A percentile compares a stretch with the other conserved stretches of the same genome.
These are phyloP conservation scores for Drosophila yakuba DNA, from an alignment of 1,140 invertebrate species.

Conservation along the genomic window DNA sequence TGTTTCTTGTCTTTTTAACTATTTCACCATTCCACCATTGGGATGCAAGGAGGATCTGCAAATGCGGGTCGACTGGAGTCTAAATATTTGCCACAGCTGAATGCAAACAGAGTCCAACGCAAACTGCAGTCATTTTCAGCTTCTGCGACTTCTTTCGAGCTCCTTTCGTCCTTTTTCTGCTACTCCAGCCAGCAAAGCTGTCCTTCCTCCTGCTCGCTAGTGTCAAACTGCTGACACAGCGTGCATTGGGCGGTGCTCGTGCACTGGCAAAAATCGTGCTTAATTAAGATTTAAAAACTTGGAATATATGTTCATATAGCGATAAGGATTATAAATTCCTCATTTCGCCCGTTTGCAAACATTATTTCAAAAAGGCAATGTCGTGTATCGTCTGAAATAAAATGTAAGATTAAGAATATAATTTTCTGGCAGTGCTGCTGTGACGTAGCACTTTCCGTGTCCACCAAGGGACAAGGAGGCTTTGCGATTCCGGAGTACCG, in stretches of 20 bases:
- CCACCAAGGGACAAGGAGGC: neutral
- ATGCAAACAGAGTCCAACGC: slow-evolving; percentile 30
- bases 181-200: neutral
- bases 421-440: slow-evolving; percentile 2
- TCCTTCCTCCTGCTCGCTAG: neutral
- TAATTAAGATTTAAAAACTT: no score
- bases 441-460: slow-evolving; percentile 1
- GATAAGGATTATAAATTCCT: no score
- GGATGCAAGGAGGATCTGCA: neutral
- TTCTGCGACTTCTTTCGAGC: neutral
- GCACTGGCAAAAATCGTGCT: neutral
- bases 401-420: no score
- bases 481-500: neutral
- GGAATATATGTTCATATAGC: no score
- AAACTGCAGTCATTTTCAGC: slow-evolving; percentile 32
- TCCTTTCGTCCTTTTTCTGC: neutral
- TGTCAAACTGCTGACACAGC: slow-evolving; percentile 24
- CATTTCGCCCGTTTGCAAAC: no score
- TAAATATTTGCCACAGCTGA: slow-evolving; percentile 51
- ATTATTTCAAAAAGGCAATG: no score
- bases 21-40: neutral
- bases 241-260: neutral
- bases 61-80: slow-evolving; percentile 15
- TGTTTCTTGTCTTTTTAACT: neutral
- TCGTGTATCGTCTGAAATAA: no score